Conservation (phyloP, 1,140 invertebrate genomes). For the Bombus breviceps region DNA sequence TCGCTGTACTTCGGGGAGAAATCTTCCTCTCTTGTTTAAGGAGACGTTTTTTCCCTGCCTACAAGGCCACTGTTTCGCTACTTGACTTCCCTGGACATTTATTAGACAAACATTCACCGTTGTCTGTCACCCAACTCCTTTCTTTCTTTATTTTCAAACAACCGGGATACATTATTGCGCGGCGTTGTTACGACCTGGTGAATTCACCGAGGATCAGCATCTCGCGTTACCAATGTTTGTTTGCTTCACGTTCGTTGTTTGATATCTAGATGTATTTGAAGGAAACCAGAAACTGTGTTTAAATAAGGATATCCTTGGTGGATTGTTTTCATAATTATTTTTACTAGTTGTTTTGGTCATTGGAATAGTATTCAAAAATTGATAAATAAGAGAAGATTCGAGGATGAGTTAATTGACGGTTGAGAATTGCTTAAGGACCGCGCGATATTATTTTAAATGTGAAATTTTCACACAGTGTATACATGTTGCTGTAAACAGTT, state of each 20-base stretch:
- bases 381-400: background rate
- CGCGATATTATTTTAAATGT: too few relatives aligned
- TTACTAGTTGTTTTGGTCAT: background rate
- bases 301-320: background rate
- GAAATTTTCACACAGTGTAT: too few relatives aligned
- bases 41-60: conserved; percentile 36
- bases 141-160: background rate
- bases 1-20: conserved; percentile 63
- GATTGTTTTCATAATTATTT: background rate
- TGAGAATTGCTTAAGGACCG: too few relatives aligned
- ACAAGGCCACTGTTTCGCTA: conserved; percentile 18
- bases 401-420: background rate
- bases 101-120: conserved; percentile 70
- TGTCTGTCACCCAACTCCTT: background rate
- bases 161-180: background rate
- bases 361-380: background rate
- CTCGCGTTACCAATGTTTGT: conserved; percentile 10
- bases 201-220: background rate
- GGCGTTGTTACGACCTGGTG: background rate
- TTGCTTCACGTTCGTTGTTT: background rate
- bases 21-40: conserved; percentile 49
- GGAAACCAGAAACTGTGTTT: background rate
- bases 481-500: too few relatives aligned
- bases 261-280: background rate
- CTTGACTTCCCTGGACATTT: conserved; percentile 65